phyloP scores from a whole-genome alignment of 1,140 invertebrate species.

The Hetaerina americana region DNA sequence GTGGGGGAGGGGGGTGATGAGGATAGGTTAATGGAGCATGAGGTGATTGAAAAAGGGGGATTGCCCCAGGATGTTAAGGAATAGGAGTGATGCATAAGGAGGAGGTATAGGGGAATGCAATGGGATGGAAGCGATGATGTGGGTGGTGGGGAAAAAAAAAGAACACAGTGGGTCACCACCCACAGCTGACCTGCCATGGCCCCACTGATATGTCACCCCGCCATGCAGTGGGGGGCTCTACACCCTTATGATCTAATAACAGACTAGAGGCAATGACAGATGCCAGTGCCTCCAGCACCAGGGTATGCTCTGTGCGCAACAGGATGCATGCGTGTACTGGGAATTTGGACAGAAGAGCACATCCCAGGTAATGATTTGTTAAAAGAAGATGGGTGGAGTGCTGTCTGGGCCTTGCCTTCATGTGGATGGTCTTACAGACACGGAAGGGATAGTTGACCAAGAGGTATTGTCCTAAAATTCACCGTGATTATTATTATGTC shows the following conservation, averaged over 20 bases:
- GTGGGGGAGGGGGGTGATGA: not conserved
- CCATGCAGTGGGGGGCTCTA: not conserved
- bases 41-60: too few relatives aligned
- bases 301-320: not conserved
- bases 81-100: too few relatives aligned
- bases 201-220: not conserved
- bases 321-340: not conserved
- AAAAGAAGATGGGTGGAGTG: not conserved
- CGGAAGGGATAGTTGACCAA: too few relatives aligned
- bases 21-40: not conserved
- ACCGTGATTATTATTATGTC: too few relatives aligned
- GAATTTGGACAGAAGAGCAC: not conserved
- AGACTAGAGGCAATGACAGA: not conserved
- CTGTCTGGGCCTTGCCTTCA: not conserved
- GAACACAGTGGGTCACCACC: not conserved
- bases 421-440: too few relatives aligned
- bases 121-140: not conserved
- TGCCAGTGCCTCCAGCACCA: not conserved
- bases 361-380: not conserved
- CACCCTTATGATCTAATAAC: not conserved
- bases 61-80: not conserved
- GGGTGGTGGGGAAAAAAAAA: not conserved
- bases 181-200: not conserved
- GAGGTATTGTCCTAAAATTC: not conserved
- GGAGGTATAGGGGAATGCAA: too few relatives aligned